Percentiles rank a stretch among this genome's conserved stretches.
Conservation (phyloP, 2,888 invertebrate species). For the Craniophora ligustri region DNA sequence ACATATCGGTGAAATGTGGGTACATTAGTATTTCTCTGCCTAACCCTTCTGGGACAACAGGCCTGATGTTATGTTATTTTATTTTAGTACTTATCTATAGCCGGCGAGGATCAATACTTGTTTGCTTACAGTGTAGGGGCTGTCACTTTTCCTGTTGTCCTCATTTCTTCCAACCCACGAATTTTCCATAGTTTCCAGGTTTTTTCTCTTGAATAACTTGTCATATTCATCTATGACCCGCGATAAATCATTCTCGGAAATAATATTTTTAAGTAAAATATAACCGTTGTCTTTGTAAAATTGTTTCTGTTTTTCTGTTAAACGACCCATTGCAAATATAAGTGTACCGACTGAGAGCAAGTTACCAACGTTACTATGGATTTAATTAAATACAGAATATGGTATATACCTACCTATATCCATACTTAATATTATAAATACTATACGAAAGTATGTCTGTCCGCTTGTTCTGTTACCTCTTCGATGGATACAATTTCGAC, state of each 20-base stretch:
- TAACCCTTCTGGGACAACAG: too few species aligned
- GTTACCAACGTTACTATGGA: neutral
- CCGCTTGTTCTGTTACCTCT: too few species aligned
- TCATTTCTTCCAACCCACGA: conserved; percentile 86
- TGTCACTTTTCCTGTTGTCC: conserved; percentile 63
- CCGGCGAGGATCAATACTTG: too few species aligned
- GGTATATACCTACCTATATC: too few species aligned
- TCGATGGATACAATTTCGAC: too few species aligned
- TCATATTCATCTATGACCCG: conserved; percentile 84
- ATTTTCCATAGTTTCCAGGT: conserved; percentile 81
- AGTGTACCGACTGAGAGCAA: conserved; percentile 7
- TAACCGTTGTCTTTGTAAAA: conserved; percentile 88
- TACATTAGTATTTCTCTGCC: too few species aligned
- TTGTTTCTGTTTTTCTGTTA: conserved; percentile 80
- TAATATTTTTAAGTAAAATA: conserved; percentile 82
- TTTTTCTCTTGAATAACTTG: conserved; percentile 83
- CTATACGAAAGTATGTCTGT: too few species aligned
- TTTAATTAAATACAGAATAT: conserved; percentile 13
- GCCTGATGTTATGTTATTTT: too few species aligned
- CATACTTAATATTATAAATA: too few species aligned
- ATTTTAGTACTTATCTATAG: too few species aligned
- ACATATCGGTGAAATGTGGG: too few species aligned
- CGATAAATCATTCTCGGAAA: conserved; percentile 77
- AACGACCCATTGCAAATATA: conserved; percentile 57
- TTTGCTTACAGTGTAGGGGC: conserved; percentile 65